Evolutionary conservation across 2,113 vertebrate genomes (phyloP), one percentile per base, ranked within the genome.

Genomic region (Platysternon megacephalum): DNA sequence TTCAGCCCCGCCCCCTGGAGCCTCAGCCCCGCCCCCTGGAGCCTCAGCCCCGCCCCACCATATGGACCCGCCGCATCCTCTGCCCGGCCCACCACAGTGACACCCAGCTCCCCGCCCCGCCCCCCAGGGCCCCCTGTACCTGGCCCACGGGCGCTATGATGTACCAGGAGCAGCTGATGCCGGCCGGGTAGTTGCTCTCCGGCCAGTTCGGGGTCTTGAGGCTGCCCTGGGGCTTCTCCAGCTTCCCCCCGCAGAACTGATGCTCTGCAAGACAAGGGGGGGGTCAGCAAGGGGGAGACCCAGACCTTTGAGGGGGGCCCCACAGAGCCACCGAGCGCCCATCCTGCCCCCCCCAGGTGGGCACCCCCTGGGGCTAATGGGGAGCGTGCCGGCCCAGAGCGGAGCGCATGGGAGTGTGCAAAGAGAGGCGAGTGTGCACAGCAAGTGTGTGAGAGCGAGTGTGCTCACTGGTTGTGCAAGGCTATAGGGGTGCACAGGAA

Each of bases 81-180:
- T 42, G 21, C 35, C 76, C 28, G 44, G 22, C 56, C 6, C 8
- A 4, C 22, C n/a, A 11, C 52, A 22, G 14, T 12, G 2, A 14
- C 51, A 1, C 19, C 22, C 52, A 3, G n/a, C n/a, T n/a, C n/a
- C n/a, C n/a, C n/a, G n/a, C n/a, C n/a, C n/a, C n/a, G n/a, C n/a
- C 11, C 19, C 17, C 35, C 12, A 17, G 35, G 35, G 28, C 5
- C 97, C 32, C 56, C 32, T 14, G 2, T 68, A 61, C 99, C 96
- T 99, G 98, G 97, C 98, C 98, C 6, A 96, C 96, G n/a, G 98
- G 98, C 3, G 99, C 99, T 1, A 99, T 97, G 97, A 99, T 99
- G 96, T 99, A 99, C 99, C 99, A 99, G 95, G 99, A 99, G 94
- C 99, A 99, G 97, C 99, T 99, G 98, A 99, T 99, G 95, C 99